A percentile compares a stretch with the other conserved stretches of the same genome.
Evolutionary conservation across 1,140 invertebrate genomes (phyloP).

Genomic region (Scylla paramamosain): DNA sequence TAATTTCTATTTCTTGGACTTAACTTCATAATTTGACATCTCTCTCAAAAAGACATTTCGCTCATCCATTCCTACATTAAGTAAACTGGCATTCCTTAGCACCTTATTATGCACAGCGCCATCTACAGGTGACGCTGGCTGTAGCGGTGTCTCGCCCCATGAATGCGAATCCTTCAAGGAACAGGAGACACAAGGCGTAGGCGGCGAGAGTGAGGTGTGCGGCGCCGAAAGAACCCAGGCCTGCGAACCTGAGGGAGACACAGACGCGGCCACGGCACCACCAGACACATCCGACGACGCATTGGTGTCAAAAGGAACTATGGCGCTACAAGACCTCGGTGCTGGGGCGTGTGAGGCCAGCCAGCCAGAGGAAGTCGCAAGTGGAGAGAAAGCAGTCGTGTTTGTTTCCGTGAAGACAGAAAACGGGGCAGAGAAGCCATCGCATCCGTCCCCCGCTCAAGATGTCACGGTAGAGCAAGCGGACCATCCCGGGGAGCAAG

Average conservation of each 20-base stretch:
- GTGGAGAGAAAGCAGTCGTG: too few species aligned
- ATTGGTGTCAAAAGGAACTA: too few species aligned
- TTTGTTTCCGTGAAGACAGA: too few species aligned
- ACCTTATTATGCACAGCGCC: too few species aligned
- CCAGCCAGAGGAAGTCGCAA: too few species aligned
- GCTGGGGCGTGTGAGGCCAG: too few species aligned
- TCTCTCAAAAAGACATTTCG: too few species aligned
- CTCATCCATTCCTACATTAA: too few species aligned
- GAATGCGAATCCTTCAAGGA: not conserved
- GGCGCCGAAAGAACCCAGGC: not conserved
- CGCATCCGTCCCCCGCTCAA: not conserved
- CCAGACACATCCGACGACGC: not conserved
- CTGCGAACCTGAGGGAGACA: not conserved
- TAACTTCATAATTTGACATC: too few species aligned
- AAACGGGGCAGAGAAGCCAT: not conserved
- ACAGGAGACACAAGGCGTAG: not conserved
- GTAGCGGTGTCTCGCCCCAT: not conserved
- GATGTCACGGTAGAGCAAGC: not conserved
- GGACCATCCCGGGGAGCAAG: not conserved
- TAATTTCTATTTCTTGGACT: too few species aligned
- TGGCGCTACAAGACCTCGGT: too few species aligned
- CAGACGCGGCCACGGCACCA: not conserved
- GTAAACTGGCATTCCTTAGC: too few species aligned
- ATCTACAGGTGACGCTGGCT: not conserved
- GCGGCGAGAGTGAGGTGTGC: not conserved